phyloP scores from a whole-genome alignment of 2,113 vertebrate species.

The Rhizomys pruinosus region DNA sequence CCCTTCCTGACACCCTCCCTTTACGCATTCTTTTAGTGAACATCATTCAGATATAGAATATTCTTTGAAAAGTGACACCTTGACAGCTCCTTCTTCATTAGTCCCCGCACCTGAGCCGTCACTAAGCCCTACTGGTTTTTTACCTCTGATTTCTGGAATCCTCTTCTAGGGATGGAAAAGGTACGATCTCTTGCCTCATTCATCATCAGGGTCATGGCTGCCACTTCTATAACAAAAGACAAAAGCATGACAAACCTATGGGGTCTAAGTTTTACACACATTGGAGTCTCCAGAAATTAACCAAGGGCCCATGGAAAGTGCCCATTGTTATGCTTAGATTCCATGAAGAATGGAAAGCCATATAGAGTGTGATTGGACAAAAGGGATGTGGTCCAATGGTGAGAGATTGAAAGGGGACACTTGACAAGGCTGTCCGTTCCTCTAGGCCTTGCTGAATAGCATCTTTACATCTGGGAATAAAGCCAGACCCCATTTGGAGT shows the following conservation, averaged over 20 bases:
- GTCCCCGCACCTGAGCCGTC: background rate
- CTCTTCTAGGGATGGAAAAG: background rate
- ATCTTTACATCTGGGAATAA: background rate
- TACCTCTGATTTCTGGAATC: background rate
- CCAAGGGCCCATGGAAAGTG: background rate
- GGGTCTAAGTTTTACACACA: background rate
- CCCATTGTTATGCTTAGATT: background rate
- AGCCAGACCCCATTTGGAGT: background rate
- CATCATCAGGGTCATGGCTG: background rate
- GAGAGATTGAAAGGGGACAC: background rate
- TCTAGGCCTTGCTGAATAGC: background rate
- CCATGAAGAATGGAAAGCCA: background rate
- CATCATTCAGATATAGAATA: slow-evolving; percentile 21
- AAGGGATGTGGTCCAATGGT: too few relatives aligned
- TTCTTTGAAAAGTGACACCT: slow-evolving; percentile 30
- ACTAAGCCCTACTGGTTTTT: background rate
- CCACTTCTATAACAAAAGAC: too few relatives aligned
- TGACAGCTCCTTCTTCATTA: background rate
- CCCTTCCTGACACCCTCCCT: background rate
- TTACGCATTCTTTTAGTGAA: background rate
- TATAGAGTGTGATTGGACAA: background rate
- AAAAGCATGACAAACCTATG: background rate
- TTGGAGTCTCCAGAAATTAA: background rate
- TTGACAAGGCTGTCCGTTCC: background rate
- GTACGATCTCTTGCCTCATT: background rate